phyloP scores from a whole-genome alignment of 2,113 vertebrate genomes.

The Mastomys coucha region DNA sequence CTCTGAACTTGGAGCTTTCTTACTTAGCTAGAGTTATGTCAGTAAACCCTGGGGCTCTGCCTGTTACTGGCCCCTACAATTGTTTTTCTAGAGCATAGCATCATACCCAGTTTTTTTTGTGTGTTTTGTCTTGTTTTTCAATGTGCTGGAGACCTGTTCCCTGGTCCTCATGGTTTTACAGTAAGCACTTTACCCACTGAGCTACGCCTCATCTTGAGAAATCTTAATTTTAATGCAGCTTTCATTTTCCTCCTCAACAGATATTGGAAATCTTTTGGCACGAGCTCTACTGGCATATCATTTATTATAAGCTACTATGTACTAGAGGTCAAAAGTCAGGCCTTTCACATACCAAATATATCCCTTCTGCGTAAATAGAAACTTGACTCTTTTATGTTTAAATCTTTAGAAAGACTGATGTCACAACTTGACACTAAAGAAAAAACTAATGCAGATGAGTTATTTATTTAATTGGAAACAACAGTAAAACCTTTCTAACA shows the following conservation, averaged over 20 bases:
- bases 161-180: background rate
- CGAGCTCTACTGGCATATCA: slow-evolving; percentile 59
- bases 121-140: no score
- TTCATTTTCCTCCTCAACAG: slow-evolving; percentile 57
- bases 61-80: background rate
- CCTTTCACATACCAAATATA: slow-evolving; percentile 69
- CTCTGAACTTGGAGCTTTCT: background rate
- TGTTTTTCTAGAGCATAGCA: no score
- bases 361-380: slow-evolving; percentile 58
- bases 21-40: background rate
- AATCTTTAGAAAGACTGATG: slow-evolving; percentile 77
- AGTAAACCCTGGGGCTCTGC: background rate
- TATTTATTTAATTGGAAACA: slow-evolving; percentile 87
- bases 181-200: background rate
- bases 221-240: slow-evolving; percentile 59
- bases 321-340: slow-evolving; percentile 65
- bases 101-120: background rate
- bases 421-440: slow-evolving; percentile 82
- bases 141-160: background rate
- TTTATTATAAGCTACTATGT: slow-evolving; percentile 63
- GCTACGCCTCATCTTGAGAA: background rate
- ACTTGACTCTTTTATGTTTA: slow-evolving; percentile 78
- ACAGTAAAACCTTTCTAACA: slow-evolving; percentile 84
- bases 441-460: slow-evolving; percentile 77
- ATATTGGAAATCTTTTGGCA: slow-evolving; percentile 75